Evolutionary conservation across 37 sponge, comb jelly and placozoan species (phyloP).

Genomic region (Ianthella basta): DNA sequence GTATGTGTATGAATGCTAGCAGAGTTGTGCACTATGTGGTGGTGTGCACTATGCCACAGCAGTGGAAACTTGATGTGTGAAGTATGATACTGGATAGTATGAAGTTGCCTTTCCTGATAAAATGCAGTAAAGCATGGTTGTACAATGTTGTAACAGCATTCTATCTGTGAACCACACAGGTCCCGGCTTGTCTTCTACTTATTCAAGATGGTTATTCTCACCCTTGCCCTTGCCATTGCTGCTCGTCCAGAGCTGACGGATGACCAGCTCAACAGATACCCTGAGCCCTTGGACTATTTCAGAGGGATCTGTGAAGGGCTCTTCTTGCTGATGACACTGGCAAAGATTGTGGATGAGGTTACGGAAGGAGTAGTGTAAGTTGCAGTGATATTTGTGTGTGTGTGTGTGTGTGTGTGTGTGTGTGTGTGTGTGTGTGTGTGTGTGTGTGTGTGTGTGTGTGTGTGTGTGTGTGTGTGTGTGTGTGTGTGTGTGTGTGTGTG

Average conservation of each 20-base stretch:
- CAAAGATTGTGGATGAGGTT: not conserved
- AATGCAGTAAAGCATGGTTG: no score
- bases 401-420: conserved; percentile 17
- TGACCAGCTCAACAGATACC: not conserved
- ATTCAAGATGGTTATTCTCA: not conserved
- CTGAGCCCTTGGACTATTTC: not conserved
- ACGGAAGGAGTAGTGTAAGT: not conserved
- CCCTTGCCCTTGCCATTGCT: conserved; percentile 1
- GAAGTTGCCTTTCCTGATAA: no score
- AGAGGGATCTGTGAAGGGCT: not conserved
- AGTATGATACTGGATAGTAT: no score
- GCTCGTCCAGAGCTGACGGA: conserved; percentile 4
- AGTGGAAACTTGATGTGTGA: no score
- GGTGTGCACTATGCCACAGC: no score
- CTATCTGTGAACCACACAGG: not conserved
- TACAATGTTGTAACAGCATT: not conserved
- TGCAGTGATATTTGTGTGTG: no score
- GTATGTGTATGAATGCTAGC: no score
- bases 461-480: no score
- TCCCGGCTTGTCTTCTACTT: not conserved
- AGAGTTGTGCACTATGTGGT: no score
- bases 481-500: no score
- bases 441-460: no score
- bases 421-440: not conserved
- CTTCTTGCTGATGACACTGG: not conserved